Base-by-base conservation (phyloP, 2,888 invertebrate species). In the Sinotaia quadrata region DNA sequence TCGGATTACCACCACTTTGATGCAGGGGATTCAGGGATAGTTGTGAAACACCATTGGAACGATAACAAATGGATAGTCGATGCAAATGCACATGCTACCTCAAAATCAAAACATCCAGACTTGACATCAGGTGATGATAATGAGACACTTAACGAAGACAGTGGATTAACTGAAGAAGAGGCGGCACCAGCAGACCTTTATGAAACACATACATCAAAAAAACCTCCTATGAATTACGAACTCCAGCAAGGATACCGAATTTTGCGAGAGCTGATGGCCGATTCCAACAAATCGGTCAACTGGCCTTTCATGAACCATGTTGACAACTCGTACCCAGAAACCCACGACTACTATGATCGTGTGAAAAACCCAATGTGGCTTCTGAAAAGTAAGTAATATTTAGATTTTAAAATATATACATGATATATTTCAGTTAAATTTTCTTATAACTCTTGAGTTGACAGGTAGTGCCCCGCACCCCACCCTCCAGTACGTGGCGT, bases 341-440 rank as follows among this genome's bases (percentile, higher is more conserved):
- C 86, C 24, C 74, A 78, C 36, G 88, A 89, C 73, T 90, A 90
- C 78, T 86, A 87, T 77, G 85, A 88, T 62, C 82, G 85, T 31
- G 85, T 90, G 27, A 83, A 87, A 44, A 82, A 87, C 54, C 90
- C 90, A 7, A 88, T 90, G 82, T 90, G 90, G 89, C 81, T 90
- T 12, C 84, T 79, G 58, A 88, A 89, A 82, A 89, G 90, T 90
- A 78, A 84, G 88, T 84, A 58, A 24, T 44, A 24, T 56, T 63
- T 47, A 34, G 3, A 2, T 5, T n/a, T n/a, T n/a, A n/a, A n/a
- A n/a, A n/a, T n/a, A n/a, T n/a, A n/a, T n/a, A n/a, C n/a, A n/a
- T n/a, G n/a, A n/a, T n/a, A n/a, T n/a, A n/a, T n/a, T n/a, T n/a
- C n/a, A n/a, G n/a, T n/a, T n/a, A n/a, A n/a, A n/a, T n/a, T n/a